Conservation (phyloP, 2,797 vertebrate species). For the Sebastes miniatus region DNA sequence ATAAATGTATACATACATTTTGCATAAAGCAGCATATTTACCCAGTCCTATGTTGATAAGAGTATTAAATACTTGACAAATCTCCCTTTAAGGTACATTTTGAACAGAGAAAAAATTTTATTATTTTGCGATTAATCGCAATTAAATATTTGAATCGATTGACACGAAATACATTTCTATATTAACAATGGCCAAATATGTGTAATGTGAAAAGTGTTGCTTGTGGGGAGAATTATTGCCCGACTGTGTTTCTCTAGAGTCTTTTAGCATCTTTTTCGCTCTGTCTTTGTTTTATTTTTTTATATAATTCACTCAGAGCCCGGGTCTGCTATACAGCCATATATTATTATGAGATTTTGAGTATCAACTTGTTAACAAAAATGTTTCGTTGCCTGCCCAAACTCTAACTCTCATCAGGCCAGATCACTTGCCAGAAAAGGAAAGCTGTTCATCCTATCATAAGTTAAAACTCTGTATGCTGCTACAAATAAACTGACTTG, state of each 20-base stretch:
- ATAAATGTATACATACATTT: too few species aligned
- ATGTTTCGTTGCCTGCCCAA: not conserved
- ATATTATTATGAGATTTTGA: not conserved
- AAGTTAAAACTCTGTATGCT: not conserved
- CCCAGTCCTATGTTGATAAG: too few species aligned
- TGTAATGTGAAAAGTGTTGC: not conserved
- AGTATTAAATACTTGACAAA: not conserved
- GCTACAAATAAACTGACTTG: not conserved
- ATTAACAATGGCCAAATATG: not conserved
- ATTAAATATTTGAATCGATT: too few species aligned
- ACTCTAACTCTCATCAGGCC: not conserved
- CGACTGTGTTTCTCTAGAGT: not conserved
- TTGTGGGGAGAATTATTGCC: not conserved
- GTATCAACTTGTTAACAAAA: not conserved
- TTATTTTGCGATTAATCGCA: too few species aligned
- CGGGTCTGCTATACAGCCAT: not conserved
- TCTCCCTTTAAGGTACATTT: too few species aligned
- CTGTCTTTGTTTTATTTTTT: not conserved
- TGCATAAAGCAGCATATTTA: too few species aligned
- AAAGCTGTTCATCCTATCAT: not conserved
- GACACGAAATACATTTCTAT: too few species aligned
- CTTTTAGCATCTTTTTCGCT: not conserved
- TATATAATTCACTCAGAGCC: not conserved
- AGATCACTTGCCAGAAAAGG: not conserved
- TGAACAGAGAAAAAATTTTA: rapidly evolving